phyloP scores from a whole-genome alignment of 2,113 vertebrate species.

The Choloepus hoffmanni region DNA sequence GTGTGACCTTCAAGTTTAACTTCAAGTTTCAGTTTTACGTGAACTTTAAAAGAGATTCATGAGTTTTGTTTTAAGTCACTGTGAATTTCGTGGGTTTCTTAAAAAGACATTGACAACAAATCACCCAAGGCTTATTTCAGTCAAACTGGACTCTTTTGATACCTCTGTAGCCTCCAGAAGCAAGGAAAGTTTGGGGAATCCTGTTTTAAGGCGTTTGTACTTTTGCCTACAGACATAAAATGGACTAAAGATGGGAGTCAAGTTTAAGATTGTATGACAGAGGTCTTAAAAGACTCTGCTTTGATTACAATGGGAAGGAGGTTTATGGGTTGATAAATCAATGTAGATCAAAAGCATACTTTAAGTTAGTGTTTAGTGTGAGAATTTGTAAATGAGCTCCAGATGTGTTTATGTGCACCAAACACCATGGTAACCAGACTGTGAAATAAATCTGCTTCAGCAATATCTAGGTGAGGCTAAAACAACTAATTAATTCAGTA shows the following conservation, averaged over 20 bases:
- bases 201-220: constrained; percentile 1
- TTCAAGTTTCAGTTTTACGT: constrained; percentile 69
- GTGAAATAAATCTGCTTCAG: constrained; percentile 15
- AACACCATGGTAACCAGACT: constrained; percentile 11
- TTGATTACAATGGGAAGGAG: neutral
- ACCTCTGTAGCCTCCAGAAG: constrained; percentile 14
- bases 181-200: constrained; percentile 36
- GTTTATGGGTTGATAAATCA: constrained; percentile 44
- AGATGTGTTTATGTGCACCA: constrained; percentile 48
- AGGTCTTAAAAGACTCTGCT: neutral
- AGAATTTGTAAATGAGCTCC: constrained; percentile 57
- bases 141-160: neutral
- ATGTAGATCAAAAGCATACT: constrained; percentile 27
- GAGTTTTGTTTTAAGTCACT: constrained; percentile 72
- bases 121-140: constrained; percentile 53
- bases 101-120: constrained; percentile 57
- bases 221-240: constrained; percentile 19
- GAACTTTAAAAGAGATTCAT: constrained; percentile 66
- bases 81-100: constrained; percentile 67
- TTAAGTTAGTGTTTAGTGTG: constrained; percentile 58
- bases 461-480: constrained; percentile 24
- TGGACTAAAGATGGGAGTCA: neutral
- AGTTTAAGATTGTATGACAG: neutral
- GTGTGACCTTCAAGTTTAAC: constrained; percentile 69
- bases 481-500: constrained; percentile 6